Evolutionary conservation across 2,888 invertebrate species (phyloP).

Genomic region (Cylindroiulus punctatus): DNA sequence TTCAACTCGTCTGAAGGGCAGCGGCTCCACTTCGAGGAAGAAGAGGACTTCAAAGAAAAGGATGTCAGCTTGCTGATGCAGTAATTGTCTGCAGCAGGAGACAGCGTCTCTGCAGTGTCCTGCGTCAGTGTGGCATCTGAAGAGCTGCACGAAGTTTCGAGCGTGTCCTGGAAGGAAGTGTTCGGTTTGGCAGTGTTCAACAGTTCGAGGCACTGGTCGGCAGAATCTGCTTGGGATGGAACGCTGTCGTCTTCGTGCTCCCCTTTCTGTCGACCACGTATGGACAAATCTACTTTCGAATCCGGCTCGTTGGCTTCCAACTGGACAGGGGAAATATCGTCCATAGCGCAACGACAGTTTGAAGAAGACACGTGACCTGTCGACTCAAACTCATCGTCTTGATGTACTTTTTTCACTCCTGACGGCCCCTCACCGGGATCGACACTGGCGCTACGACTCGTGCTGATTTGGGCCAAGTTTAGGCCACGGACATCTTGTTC

Average conservation of each 20-base stretch:
- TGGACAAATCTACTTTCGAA: background rate
- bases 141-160: background rate
- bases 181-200: background rate
- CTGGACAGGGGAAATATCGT: background rate
- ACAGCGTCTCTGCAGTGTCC: background rate
- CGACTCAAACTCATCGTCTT: too few species aligned
- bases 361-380: too few species aligned
- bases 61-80: background rate
- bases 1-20: background rate
- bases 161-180: background rate
- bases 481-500: constrained; percentile 42
- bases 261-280: background rate
- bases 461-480: background rate
- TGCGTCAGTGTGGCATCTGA: constrained; percentile 4
- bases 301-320: background rate
- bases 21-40: background rate
- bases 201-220: background rate
- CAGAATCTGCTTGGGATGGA: background rate
- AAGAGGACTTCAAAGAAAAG: background rate
- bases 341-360: background rate
- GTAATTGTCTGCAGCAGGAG: background rate
- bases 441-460: background rate
- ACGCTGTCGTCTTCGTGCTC: background rate
- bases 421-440: background rate
- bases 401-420: background rate